Conservation (phyloP, 1,140 invertebrate genomes). For the Drosophila melanogaster region DNA sequence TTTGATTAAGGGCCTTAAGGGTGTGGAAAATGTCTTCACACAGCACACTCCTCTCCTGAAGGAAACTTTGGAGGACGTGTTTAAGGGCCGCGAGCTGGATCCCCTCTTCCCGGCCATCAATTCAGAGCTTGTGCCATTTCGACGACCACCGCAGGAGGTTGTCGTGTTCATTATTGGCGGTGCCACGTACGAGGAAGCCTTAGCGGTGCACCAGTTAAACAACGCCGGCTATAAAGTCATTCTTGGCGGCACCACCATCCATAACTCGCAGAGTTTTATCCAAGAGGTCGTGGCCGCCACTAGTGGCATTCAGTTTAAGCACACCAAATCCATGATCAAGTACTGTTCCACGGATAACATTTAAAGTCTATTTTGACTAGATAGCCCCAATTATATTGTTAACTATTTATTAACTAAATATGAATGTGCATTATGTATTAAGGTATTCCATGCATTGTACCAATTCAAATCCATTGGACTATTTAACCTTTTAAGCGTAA, state of each 20-base stretch:
- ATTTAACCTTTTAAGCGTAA: slow-evolving; percentile 1
- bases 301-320: slow-evolving; percentile 86
- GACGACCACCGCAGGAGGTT: slow-evolving; percentile 91
- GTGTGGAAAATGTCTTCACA: slow-evolving; percentile 98
- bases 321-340: slow-evolving; percentile 84
- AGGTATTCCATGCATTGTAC: slow-evolving; percentile 24
- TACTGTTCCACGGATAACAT: slow-evolving; percentile 79
- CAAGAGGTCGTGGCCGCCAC: slow-evolving; percentile 88
- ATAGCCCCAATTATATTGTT: slow-evolving; percentile 50
- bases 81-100: slow-evolving; percentile 94
- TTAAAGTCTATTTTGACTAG: slow-evolving; percentile 33
- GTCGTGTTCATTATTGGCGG: slow-evolving; percentile 98
- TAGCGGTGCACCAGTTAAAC: slow-evolving; percentile 94
- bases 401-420: slow-evolving; percentile 69
- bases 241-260: slow-evolving; percentile 95
- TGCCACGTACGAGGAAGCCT: slow-evolving; percentile 98
- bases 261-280: slow-evolving; percentile 93
- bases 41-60: slow-evolving; percentile 95
- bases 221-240: slow-evolving; percentile 91
- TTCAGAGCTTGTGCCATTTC: slow-evolving; percentile 86
- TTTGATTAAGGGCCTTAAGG: slow-evolving; percentile 95
- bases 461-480: slow-evolving; percentile 10
- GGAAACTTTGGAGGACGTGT: slow-evolving; percentile 94
- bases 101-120: slow-evolving; percentile 93
- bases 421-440: slow-evolving; percentile 33